Evolutionary conservation across 2,113 vertebrate genomes (phyloP), one percentile per base, ranked within the genome.

Genomic region (Labrus mixtus): DNA sequence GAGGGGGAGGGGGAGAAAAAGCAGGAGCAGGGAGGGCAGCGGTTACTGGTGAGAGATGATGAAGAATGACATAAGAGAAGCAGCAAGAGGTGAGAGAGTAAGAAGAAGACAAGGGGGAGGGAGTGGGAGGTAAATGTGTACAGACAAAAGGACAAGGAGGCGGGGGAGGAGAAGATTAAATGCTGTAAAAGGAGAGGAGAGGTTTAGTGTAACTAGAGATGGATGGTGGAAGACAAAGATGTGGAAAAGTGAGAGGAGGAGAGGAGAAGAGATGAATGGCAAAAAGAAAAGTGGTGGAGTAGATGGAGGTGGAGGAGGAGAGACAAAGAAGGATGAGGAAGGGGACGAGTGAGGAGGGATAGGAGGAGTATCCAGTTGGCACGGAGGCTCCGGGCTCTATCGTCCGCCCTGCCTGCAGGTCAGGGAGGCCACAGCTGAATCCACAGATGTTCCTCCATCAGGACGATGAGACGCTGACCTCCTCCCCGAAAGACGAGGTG

Each of bases 351-450:
- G 85, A 86, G 63, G 22, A 29, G 54, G 57, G 53, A 48, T 20
- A 63, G 59, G 68, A 84, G 73, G 78, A 63, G 48, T 1, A 20
- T 60, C 15, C 2, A 19, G 46, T 20, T 60, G 89, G 75, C 68
- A 83, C 73, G 56, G 65, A 83, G 80, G 65, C 62, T 72, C 29
- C 61, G 51, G 73, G 50, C 64, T 63, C 50, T 68, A 59, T 81
- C 78, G 20, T 54, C 82, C 55, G 67, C 71, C 36, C 57, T 55
- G 88, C 76, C 77, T 74, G 61, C 67, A 67, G 91, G 90, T 90
- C 89, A 72, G 1, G 16, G 74, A 90, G 91, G 91, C 78, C 90
- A 90, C 92, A 94, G 92, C 92, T 94, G 92, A 94, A 89, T 90
- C 91, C 88, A 93, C 92, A 94, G 84, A 93, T 84, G 81, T 59